Base-by-base conservation (phyloP, 2,888 invertebrate species). In the Amphiduros pacificus region DNA sequence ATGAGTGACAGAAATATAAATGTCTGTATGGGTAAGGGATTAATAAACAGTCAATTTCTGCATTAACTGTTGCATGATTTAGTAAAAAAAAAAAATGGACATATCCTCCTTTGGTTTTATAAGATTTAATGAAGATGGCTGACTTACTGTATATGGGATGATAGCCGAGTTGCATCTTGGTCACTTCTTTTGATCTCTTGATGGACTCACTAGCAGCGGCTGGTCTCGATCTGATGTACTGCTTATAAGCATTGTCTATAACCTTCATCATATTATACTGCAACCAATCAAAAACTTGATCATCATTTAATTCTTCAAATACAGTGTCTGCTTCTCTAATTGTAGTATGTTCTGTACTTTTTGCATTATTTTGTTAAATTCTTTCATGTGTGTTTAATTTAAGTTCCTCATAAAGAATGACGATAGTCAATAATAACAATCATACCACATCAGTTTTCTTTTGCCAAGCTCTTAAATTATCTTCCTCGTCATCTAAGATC, bases 191-290 rank as follows among this genome's bases (percentile, higher is more conserved):
- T 14, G 91, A 89, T 66, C 95, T 87, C 69, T 89, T 89, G 73
- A 95, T 91, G 65, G 93, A 94, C 77, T 95, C 97, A 0, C 88
- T 85, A 0, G 96, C 94, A 0, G 99, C 93, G 0, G 89, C 87
- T 50, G 94, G 94, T 64, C 98, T 86, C 67, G 96, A 93, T 68
- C 88, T 87, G 1, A 92, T 77, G 83, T 98, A 99, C 71, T 95
- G 92, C 77, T 90, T 90, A 85, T 94, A 94, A 0, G 92, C 97
- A 78, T 97, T 97, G 41, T 87, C 87, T 66, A 92, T 89, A 0
- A 92, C 92, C 67, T 90, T 87, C 73, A 86, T 84, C 76, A 89
- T 86, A 66, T 87, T 88, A 6, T 82, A 80, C 90, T 90, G 54
- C 3, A 57, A 31, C 6, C 6, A 40, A 36, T 24, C 20, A 6